Conservation (phyloP, 2,888 invertebrate genomes). For the Boloria selene region DNA sequence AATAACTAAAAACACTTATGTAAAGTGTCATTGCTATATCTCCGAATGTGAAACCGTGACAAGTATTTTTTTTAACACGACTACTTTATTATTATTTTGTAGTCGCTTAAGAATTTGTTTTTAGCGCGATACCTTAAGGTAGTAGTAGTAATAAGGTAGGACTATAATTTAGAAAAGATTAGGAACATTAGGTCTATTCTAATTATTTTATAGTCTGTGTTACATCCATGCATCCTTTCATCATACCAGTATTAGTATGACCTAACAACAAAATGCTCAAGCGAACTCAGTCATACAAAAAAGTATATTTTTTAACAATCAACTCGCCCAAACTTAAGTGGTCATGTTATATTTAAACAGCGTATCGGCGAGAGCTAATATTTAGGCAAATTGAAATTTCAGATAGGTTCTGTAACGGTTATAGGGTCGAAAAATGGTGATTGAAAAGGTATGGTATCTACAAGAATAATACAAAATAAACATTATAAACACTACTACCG, state of each 20-base stretch:
- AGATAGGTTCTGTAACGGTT: slow-evolving; percentile 28
- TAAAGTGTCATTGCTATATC: slow-evolving; percentile 9
- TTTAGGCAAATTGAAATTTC: slow-evolving; percentile 33
- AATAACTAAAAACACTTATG: slow-evolving; percentile 6
- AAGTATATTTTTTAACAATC: no score
- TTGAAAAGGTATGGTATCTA: slow-evolving; percentile 21
- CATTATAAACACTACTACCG: no score
- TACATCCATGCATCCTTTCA: no score
- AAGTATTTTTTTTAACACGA: slow-evolving; percentile 6
- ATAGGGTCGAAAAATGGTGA: slow-evolving; percentile 32
- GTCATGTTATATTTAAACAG: slow-evolving; percentile 14
- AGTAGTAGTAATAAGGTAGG: no score
- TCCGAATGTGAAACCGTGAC: slow-evolving; percentile 11
- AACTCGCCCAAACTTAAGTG: slow-evolving; percentile 2
- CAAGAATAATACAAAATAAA: slow-evolving; percentile 7
- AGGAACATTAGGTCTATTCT: no score
- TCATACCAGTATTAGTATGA: no score
- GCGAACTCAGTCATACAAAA: neutral
- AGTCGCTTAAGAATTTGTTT: no score
- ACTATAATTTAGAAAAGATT: no score
- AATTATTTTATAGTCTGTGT: no score
- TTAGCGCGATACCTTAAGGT: neutral
- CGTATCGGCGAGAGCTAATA: slow-evolving; percentile 23
- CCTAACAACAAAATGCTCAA: no score
- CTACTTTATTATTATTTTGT: slow-evolving; percentile 1